phyloP scores from a whole-genome alignment of 2,797 vertebrate genomes.

The Lemur catta region DNA sequence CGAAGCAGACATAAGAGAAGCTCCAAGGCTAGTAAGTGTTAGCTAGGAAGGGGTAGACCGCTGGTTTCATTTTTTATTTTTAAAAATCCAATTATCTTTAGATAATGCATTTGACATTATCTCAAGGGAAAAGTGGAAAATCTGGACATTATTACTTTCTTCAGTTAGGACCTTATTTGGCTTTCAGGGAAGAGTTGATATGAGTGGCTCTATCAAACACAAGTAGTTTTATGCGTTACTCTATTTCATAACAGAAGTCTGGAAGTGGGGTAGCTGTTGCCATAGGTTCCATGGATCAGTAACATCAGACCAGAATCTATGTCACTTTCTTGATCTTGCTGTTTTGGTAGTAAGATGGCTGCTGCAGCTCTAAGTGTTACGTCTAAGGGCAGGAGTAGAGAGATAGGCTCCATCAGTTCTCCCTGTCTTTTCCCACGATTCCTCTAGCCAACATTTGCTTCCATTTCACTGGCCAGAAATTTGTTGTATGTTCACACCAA shows the following conservation, averaged over 20 bases:
- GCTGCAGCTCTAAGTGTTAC: rapidly evolving
- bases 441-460: background rate
- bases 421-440: background rate
- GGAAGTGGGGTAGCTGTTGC: background rate
- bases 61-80: background rate
- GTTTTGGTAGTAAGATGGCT: background rate
- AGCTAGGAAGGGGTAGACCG: background rate
- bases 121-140: background rate
- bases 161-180: background rate
- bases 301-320: background rate
- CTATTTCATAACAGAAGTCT: background rate
- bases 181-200: background rate
- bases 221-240: background rate
- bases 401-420: rapidly evolving
- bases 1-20: background rate
- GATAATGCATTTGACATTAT: background rate
- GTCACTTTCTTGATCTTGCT: background rate
- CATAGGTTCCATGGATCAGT: background rate
- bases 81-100: background rate
- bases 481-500: background rate
- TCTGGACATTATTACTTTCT: background rate
- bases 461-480: background rate
- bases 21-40: background rate
- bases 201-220: background rate
- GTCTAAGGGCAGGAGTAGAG: background rate